Percentiles rank a stretch among this genome's conserved stretches.
Conservation (phyloP, 2,888 invertebrate species). For the Phyllotreta cruciferae region DNA sequence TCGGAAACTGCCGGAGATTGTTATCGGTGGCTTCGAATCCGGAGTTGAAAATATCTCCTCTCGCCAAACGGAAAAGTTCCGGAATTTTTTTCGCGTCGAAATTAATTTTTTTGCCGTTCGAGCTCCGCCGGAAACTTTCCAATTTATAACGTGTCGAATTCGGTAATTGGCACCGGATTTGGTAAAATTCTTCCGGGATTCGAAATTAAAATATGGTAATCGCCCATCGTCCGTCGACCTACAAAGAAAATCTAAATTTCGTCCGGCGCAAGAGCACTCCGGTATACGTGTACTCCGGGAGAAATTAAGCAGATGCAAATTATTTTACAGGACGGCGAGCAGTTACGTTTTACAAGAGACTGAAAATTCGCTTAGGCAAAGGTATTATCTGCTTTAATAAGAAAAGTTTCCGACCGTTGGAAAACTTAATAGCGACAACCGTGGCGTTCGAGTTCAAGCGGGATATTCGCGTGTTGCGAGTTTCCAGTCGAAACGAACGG, state of each 20-base stretch:
- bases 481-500: constrained; percentile 1
- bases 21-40: constrained; percentile 1
- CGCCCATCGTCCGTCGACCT: neutral
- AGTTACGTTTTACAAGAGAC: constrained; percentile 24
- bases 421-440: constrained; percentile 21
- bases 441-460: constrained; percentile 19
- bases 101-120: no score
- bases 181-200: no score
- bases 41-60: constrained; percentile 9
- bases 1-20: constrained; percentile 11
- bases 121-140: no score
- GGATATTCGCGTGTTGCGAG: constrained; percentile 20
- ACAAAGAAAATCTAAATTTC: neutral
- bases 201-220: constrained; percentile 11
- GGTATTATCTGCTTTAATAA: constrained; percentile 27
- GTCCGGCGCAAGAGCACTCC: neutral
- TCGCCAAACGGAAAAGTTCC: no score
- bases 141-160: neutral
- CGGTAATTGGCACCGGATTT: neutral
- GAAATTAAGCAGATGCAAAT: constrained; percentile 25
- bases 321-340: constrained; percentile 17
- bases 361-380: constrained; percentile 24
- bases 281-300: neutral
- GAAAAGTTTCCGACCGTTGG: constrained; percentile 22
- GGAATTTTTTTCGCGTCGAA: no score